Percentiles rank a stretch among this genome's conserved stretches.
These are phyloP conservation scores for Tipula unca DNA, from an alignment of 2,888 invertebrate genomes.

Conservation along the genomic window DNA sequence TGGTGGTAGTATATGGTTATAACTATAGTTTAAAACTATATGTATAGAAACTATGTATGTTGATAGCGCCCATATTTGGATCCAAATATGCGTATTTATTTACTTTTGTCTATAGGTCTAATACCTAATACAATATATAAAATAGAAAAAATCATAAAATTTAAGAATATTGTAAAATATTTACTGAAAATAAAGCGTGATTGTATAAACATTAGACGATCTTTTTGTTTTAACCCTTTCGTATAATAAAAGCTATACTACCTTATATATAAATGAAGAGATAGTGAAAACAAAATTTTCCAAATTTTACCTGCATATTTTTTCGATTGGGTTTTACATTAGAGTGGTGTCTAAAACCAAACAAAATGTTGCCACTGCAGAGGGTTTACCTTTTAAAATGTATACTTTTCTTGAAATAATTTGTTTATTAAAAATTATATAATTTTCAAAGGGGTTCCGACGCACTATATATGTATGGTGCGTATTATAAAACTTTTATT, in stretches of 20 bases:
- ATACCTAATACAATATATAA: not conserved
- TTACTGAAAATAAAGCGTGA: not conserved
- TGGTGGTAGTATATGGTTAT: too few species aligned
- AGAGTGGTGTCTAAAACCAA: not conserved
- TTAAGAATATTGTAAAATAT: not conserved
- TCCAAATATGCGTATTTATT: not conserved
- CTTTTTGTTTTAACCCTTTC: not conserved
- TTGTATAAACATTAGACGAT: not conserved
- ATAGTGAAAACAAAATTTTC: not conserved
- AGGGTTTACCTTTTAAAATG: not conserved
- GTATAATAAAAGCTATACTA: not conserved
- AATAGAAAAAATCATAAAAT: not conserved
- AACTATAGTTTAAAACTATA: not conserved
- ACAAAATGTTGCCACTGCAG: not conserved
- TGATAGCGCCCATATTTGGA: not conserved
- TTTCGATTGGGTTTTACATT: not conserved
- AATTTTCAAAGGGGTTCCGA: not conserved
- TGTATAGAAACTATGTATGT: too few species aligned
- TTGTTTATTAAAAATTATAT: not conserved
- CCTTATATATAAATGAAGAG: not conserved
- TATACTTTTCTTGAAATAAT: not conserved
- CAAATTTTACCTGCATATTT: not conserved
- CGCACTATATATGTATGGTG: not conserved
- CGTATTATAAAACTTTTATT: constrained; percentile 3
- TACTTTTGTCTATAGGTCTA: not conserved